Base-by-base conservation (phyloP, 2,888 invertebrate species). In the Diachrysia chrysitis region DNA sequence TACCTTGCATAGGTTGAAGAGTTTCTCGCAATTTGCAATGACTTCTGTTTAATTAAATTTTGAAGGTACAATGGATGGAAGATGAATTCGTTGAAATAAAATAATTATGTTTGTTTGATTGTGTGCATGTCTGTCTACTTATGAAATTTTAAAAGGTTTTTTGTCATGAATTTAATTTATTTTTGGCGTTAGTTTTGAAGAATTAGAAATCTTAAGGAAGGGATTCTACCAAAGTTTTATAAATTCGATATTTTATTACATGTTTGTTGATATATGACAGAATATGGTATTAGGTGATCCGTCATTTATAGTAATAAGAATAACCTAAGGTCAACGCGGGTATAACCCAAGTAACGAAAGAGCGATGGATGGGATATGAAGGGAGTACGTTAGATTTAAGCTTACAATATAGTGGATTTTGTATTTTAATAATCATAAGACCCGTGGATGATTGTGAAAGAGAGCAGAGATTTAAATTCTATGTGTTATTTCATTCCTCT, bases 1-100 rank as follows among this genome's bases (percentile, higher is more conserved):
- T 54, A 55, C 56, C 55, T 59, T 16, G 1, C 69, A 55, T 46
- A 54, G 6, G n/a, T 77, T 72, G 63, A 46, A 32, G 63, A 53
- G 56, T 53, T 25, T 51, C 58, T 59, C 9, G 37, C 23, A 21
- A 51, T 51, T 19, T 21, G 12, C 1, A 21, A 48, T 19, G 19
- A 21, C 21, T 21, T 51, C 12, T 12, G 21, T 19, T 1, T 19
- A n/a, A n/a, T 42, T n/a, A 2, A 25, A 25, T 29, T 29, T 29
- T 29, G 32, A 32, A 7, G 7, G 29, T 7, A 10, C 32, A 2
- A 32, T 32, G 9, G 32, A 29, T 10, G 9, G 7, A 10, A 32
- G 32, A 32, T 32, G 32, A 7, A 29, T n/a, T 5, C 25, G 5
- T 25, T 2, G 25, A 32, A 10, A 10, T 32, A 10, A 10, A 10